Base-by-base conservation (phyloP, 1,140 invertebrate species). In the Neodiprion lecontei region DNA sequence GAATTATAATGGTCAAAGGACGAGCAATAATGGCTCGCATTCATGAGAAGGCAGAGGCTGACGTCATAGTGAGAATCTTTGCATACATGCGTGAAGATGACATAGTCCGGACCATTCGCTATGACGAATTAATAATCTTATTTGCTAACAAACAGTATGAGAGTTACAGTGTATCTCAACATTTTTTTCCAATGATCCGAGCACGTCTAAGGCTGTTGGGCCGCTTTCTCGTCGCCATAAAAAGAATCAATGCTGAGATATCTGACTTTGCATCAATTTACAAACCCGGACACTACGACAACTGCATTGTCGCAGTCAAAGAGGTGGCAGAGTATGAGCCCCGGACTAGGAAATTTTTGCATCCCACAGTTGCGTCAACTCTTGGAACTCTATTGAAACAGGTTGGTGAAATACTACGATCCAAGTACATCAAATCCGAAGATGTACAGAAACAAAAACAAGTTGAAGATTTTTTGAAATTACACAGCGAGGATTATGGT, bases 71-170 rank as follows among this genome's bases (percentile, higher is more conserved):
- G 17, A 12, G 17, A 14, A 48, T 80, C 40, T 78, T 78, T 73
- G 74, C 77, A 10, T 67, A 74, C 14, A 9, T 80, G 21, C 21
- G 76, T 40, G 76, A 79, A 23, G 77, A 80, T 75, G 71, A 73
- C 5, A 67, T 79, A 17, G 74, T 77, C 40, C 73, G 75, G 21
- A 11, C 66, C 1, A 76, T 80, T 9, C 73, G 72, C 23, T 80
- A 80, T 69, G 77, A 80, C 53, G 77, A 79, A 73, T 40, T 80
- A 10, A 17, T 79, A 5, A 77, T 79, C 12, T 1, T 74, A 12
- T 74, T 47, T 23, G 75, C 61, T 9, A 78, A 78, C 70, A 74
- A 75, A 69, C 67, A 69, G 53, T 78, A 75, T 21, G 67, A 73
- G 14, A 75, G 75, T 49, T 76, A 78, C 48, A 14, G 53, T 74